Conservation (phyloP, 2,888 invertebrate species). For the Omphaloscelis lunosa region DNA sequence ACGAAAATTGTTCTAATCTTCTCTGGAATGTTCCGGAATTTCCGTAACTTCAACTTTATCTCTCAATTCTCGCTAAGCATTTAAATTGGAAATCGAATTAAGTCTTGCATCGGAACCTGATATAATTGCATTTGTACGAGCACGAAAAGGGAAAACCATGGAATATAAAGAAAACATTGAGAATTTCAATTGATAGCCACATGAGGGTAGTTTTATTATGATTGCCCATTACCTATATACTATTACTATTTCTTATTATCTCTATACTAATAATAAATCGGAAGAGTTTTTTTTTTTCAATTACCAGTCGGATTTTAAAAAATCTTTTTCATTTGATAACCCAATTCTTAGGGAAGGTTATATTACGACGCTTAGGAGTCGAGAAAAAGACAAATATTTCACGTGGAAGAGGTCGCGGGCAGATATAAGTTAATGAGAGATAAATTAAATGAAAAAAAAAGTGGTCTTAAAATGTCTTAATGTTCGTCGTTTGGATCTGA, state of each 20-base stretch:
- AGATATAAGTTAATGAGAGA: neutral
- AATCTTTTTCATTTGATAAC: no score
- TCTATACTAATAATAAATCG: no score
- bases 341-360: no score
- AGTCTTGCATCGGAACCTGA: constrained; percentile 19
- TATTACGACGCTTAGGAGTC: no score
- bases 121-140: constrained; percentile 15
- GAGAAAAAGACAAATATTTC: no score
- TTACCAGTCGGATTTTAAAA: no score
- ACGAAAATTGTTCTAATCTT: constrained; percentile 49
- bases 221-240: neutral
- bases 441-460: neutral
- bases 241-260: no score
- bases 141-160: constrained; percentile 6
- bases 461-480: neutral
- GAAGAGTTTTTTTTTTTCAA: no score
- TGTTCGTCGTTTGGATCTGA: no score
- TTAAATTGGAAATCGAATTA: constrained; percentile 50
- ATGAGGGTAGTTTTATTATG: neutral
- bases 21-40: constrained; percentile 32
- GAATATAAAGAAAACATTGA: neutral
- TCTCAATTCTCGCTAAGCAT: constrained; percentile 40
- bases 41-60: constrained; percentile 25
- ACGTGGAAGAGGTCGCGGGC: no score
- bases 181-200: neutral